Evolutionary conservation across 2,888 invertebrate species (phyloP), one percentile per base, ranked within the genome.

Genomic region (Leptogaster cylindrica): DNA sequence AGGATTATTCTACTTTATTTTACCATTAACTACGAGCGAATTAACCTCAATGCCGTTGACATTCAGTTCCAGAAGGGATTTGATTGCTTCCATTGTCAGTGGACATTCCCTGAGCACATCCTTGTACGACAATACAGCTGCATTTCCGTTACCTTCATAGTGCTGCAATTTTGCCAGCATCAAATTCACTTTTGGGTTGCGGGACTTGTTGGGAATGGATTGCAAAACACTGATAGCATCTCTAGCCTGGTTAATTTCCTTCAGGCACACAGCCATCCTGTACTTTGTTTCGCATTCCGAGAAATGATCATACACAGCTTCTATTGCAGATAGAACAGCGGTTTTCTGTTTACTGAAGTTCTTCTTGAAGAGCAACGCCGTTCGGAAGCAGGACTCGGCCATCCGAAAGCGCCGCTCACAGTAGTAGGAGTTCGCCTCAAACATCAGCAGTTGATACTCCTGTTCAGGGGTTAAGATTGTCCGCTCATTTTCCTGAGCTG

Each of bases 81-180:
- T 88, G 2, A 89, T 88, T 4, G 91, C 90, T 74, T 90, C 90
- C 67, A 93, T 74, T 0, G 92, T 89, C 76, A 91, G 81, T 0
- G 92, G 92, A 75, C 88, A 88, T 73, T 88, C 88, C 71, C 88
- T 84, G 51, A 93, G 76, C 7, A 92, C 91, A 81, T 92, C 92
- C 77, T 90, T 92, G 76, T 89, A 93, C 27, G 89, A 87, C 1
- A 88, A 84, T 55, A 89, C 86, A 0, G 91, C 91, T 12, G 89
- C 88, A 58, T 88, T 79, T 73, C 89, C 89, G 82, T 87, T 87
- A 8, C 89, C 89, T 66, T 84, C 84, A 70, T 88, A 85, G 73
- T 87, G 86, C 73, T 89, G 89, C 72, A 92, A 82, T 76, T 88
- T 87, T 3, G 89, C 92, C 63, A 93, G 77, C 8, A 91, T 87